Evolutionary conservation across 92 coral and sea anemone genomes (phyloP), one percentile per base, ranked within the genome.

Genomic region (Phymanthus crucifer): DNA sequence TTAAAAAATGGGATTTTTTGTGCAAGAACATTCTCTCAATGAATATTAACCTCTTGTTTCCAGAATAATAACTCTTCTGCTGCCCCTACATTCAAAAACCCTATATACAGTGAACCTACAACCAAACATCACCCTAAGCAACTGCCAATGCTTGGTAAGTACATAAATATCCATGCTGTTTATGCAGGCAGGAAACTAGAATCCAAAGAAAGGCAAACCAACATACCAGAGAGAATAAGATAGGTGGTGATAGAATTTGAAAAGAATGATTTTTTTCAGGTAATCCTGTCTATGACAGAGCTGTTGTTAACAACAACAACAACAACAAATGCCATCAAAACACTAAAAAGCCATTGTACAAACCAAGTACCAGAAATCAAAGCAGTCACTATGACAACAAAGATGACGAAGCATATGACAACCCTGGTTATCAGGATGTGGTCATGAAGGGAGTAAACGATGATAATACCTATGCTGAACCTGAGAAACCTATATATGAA

Each of bases 231-330:
- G 31, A 67, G 12, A 67, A 4, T 32, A 12, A 16, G 31, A 67
- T n/a, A n/a, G n/a, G n/a, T 67, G 38, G 21, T 36, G 43, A 12
- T 68, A 26, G 47, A 19, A 5, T 32, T 11, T 24, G 19, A 26
- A 24, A 61, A 17, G 35, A 1, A 11, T 24, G 14, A 16, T 17
- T 61, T 24, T 18, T 61, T 38, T 21, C 81, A 61, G 72, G 81
- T n/a, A 77, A 77, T 64, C 81, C 81, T 36, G 57, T 77, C 10
- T 77, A 77, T 77, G 71, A 69, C 16, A 77, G 65, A 77, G 73
- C 81, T 6, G 26, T 77, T 21, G 24, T 36, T 34, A 27, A 19
- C 32, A 45, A 66, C 27, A 75, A 27, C 68, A 54, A 54, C 10
- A 27, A 61, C 34, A 29, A 61, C 29, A 61, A 61, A 8, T 4